Evolutionary conservation across 2,888 invertebrate genomes (phyloP), one percentile per base, ranked within the genome.

Genomic region (Campoplex capitator): DNA sequence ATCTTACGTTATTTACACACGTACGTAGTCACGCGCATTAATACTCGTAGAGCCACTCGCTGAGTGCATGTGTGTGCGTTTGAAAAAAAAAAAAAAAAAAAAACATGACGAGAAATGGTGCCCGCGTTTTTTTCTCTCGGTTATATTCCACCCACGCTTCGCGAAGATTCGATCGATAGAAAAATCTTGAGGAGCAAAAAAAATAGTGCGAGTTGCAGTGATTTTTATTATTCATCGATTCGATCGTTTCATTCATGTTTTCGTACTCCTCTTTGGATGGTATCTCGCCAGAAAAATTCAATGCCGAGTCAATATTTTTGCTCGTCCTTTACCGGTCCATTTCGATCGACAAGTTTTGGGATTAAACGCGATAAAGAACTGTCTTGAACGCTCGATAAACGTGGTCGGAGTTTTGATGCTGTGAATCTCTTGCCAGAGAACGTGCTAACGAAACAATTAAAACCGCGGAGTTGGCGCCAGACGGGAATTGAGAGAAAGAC

Each of bases 361-460:
- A 68, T 42, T 58, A 58, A 48, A 48, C 48, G 16, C 70, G 58
- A 79, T 58, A 16, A 58, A 71, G 38, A 70, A 48, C 62, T 48
- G 73, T 81, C 73, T 65, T 38, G 16, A 62, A 13, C 32, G 23
- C 70, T 71, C 71, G 71, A 80, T 73, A 65, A 23, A 75, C 35
- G 23, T 48, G 23, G 51, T 84, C 45, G 65, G 54, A 11, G 58
- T 58, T 28, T 16, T 58, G 23, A 23, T 23, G 67, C 88, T 84
- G 82, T 89, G 90, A 90, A 90, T 89, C 90, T 89, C 90, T 77
- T 70, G 86, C 74, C 83, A 88, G 4, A 28, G 73, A 73, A 87
- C 89, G 87, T 83, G 81, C 75, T 76, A 81, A 86, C 88, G 86
- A 86, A 85, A 87, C 83, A 86, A 86, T 86, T 86, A 86, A 83